Evolutionary conservation across 2,888 invertebrate species (phyloP).

Genomic region (Penaeus monodon): DNA sequence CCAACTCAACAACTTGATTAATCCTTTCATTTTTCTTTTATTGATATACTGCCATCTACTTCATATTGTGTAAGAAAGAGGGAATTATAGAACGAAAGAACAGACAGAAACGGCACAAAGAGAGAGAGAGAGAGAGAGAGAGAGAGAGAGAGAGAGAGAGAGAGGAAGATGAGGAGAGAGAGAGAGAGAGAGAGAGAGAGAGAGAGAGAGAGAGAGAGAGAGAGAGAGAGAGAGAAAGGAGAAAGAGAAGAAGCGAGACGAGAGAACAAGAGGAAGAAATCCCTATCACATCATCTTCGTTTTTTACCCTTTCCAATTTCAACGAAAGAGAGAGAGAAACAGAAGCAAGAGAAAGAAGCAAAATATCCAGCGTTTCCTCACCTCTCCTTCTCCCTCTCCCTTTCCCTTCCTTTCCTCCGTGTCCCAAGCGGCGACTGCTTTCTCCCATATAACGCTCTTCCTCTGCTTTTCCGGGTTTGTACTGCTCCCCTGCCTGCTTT

Average conservation of each 20-base stretch:
- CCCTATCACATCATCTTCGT: too few relatives aligned
- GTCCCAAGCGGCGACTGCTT: background rate
- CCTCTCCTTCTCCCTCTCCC: background rate
- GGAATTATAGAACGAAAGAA: constrained; percentile 14
- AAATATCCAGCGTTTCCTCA: background rate
- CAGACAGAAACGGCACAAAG: constrained; percentile 17
- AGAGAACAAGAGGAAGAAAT: background rate
- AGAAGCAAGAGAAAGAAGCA: background rate
- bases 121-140: constrained; percentile 29
- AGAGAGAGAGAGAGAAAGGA: background rate
- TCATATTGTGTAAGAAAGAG: too few relatives aligned
- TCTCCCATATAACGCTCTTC: background rate
- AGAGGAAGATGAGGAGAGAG: constrained; percentile 1
- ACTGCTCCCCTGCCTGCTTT: too few relatives aligned
- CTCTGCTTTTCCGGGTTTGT: background rate
- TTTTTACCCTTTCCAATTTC: too few relatives aligned
- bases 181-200: background rate
- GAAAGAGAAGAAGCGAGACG: too few relatives aligned
- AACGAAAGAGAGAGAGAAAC: background rate
- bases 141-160: constrained; percentile 24
- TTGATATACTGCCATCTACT: too few relatives aligned
- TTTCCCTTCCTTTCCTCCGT: background rate
- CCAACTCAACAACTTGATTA: too few relatives aligned
- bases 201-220: background rate
- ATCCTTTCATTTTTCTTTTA: too few relatives aligned